These are phyloP conservation scores for Daboia siamensis DNA, from an alignment of 2,113 vertebrate genomes.

Conservation along the genomic window DNA sequence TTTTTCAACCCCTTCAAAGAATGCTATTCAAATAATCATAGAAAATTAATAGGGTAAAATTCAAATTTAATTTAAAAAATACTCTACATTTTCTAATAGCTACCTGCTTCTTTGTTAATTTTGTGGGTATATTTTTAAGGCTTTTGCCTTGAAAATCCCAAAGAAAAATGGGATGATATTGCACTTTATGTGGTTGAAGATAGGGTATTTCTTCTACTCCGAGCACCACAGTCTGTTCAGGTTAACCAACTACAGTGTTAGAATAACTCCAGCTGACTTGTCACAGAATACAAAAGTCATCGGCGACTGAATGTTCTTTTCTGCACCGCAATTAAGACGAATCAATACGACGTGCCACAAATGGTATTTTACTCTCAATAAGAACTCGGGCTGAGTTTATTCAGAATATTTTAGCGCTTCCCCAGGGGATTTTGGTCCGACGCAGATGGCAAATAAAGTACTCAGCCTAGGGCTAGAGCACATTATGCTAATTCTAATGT, in stretches of 20 bases:
- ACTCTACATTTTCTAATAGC: not conserved
- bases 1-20: conserved; percentile 55
- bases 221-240: conserved; percentile 70
- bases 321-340: conserved; percentile 89
- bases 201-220: conserved; percentile 65
- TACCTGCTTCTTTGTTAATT: conserved; percentile 27
- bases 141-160: not conserved
- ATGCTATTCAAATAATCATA: conserved; percentile 56
- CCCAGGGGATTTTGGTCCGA: conserved; percentile 92
- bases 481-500: conserved; percentile 99
- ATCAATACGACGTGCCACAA: conserved; percentile 83
- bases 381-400: conserved; percentile 87
- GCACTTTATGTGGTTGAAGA: conserved; percentile 51
- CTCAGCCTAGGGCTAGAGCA: conserved; percentile 98
- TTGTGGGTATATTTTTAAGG: not conserved
- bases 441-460: conserved; percentile 99
- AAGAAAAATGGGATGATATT: conserved; percentile 22
- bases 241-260: conserved; percentile 81
- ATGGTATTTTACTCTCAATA: conserved; percentile 86
- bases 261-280: conserved; percentile 79
- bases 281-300: conserved; percentile 85
- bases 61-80: conserved; percentile 47
- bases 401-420: conserved; percentile 89
- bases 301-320: conserved; percentile 86
- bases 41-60: conserved; percentile 46